Conservation (phyloP, 1,140 invertebrate species). For the Druon quercuslanigerum region DNA sequence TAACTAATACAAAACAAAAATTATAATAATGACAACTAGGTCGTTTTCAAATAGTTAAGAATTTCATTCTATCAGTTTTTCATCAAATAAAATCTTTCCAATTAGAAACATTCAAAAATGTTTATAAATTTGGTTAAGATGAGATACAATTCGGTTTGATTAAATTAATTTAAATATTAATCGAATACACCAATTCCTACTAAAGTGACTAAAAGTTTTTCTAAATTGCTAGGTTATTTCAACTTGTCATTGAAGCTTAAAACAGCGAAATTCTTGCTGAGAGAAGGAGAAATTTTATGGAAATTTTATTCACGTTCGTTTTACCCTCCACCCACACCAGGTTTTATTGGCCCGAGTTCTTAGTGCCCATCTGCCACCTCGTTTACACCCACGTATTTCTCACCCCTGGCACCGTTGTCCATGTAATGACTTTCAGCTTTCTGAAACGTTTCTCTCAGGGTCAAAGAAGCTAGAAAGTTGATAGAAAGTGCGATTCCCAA, state of each 20-base stretch:
- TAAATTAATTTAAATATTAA: too few species aligned
- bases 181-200: too few species aligned
- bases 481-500: slow-evolving; percentile 3
- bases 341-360: neutral
- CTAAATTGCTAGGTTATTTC: neutral
- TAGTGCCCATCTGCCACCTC: neutral
- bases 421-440: neutral
- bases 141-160: too few species aligned
- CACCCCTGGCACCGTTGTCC: neutral
- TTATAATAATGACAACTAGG: too few species aligned
- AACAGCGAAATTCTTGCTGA: neutral
- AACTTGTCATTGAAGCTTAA: neutral
- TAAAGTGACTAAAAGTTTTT: too few species aligned
- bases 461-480: neutral
- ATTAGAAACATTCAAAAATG: too few species aligned
- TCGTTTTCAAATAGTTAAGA: too few species aligned
- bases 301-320: slow-evolving; percentile 1
- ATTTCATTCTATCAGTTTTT: too few species aligned
- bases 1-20: too few species aligned
- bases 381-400: too few species aligned
- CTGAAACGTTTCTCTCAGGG: neutral
- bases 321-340: neutral
- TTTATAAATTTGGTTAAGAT: too few species aligned
- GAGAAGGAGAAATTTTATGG: neutral
- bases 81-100: too few species aligned